Evolutionary conservation across 2,113 vertebrate genomes (phyloP), one percentile per base, ranked within the genome.

Genomic region (Cebus imitator): DNA sequence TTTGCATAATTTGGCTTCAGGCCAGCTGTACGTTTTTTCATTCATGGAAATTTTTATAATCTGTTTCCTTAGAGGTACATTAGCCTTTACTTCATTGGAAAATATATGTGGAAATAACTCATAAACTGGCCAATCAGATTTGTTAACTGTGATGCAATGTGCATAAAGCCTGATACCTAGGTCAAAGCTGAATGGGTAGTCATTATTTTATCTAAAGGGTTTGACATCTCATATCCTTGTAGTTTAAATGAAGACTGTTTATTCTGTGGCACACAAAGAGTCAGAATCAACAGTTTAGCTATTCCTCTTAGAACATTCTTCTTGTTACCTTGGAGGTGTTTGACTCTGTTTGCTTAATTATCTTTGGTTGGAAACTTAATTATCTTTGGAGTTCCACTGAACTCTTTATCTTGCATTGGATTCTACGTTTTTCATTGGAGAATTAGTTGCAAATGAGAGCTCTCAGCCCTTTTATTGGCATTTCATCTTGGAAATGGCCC

Each of bases 1-100:
- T 27, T 85, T 50, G 27, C 21, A 75, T 72, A 94, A 66, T 92
- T 92, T 89, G 73, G 48, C 64, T 96, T 96, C 73, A 88, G 73
- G 45, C 57, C n/a, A 90, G 81, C 37, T 30, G 58, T 66, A 37
- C 64, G 13, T 97, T 6, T 96, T 97, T 95, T 97, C 21, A 79
- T 84, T 83, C 58, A 50, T 91, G 82, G 64, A 90, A 94, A 83
- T 73, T 40, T 84, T 81, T 88, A 52, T 85, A 88, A 76, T 93
- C 88, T 87, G 6, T 96, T 97, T 96, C 90, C 45, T 96, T 73
- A 91, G 61, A 75, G 35, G 14, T 61, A 23, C 7, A 16, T 58
- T 64, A 81, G 2, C 32, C 3, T 10, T 17, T 12, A 13, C n/a
- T 37, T 87, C 25, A 11, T 0, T 94, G 52, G 68, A 88, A 96